These are phyloP conservation scores for Sycophaga agraensis DNA, from an alignment of 1,140 invertebrate genomes.

Conservation along the genomic window DNA sequence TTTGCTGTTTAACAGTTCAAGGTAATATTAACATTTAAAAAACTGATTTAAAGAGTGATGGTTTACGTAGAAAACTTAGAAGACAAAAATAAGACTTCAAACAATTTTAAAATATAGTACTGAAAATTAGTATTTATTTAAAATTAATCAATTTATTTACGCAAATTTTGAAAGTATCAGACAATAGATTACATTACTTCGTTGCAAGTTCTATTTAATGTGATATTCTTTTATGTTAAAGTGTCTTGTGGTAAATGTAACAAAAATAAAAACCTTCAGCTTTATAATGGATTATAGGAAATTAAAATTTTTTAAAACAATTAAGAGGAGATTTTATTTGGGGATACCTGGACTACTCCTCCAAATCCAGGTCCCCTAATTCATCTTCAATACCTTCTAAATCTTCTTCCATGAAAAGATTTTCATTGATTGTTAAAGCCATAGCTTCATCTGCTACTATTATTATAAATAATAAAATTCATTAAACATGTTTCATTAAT, in stretches of 20 bases:
- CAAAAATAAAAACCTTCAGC: too few species aligned
- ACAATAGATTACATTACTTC: too few species aligned
- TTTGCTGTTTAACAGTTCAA: too few species aligned
- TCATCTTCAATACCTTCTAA: slow-evolving; percentile 82
- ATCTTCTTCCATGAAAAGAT: slow-evolving; percentile 90
- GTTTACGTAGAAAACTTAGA: too few species aligned
- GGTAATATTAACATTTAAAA: too few species aligned
- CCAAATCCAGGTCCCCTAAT: slow-evolving; percentile 71
- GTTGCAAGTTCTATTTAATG: too few species aligned
- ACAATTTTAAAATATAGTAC: slow-evolving; percentile 22
- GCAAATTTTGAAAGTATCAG: too few species aligned
- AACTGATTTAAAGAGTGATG: too few species aligned
- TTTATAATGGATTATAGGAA: too few species aligned
- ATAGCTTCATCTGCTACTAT: slow-evolving; percentile 57
- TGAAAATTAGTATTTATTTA: slow-evolving; percentile 22
- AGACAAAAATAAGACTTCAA: too few species aligned
- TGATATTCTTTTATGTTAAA: too few species aligned
- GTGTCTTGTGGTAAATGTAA: too few species aligned
- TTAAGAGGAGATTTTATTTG: slow-evolving; percentile 14
- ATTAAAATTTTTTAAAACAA: neutral
- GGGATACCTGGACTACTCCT: slow-evolving; percentile 47
- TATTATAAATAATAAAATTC: slow-evolving; percentile 17
- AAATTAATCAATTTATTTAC: slow-evolving; percentile 10
- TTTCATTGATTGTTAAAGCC: slow-evolving; percentile 86
- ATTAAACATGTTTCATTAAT: neutral